Conservation (phyloP, 2,113 vertebrate genomes). For the Zosterops japonicus region DNA sequence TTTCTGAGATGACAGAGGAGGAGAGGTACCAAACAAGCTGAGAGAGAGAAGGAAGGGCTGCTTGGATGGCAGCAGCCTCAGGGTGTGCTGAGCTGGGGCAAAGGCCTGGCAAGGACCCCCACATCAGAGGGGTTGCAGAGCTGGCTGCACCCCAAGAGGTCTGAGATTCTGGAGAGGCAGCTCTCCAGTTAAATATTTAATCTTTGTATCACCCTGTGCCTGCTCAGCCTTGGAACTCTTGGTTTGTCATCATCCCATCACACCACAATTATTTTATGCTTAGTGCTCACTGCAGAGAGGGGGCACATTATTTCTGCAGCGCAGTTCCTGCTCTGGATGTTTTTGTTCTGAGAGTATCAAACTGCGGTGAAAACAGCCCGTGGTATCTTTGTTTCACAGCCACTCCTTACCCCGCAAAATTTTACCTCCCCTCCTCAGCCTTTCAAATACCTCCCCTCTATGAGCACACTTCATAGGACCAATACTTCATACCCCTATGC, state of each 20-base stretch:
- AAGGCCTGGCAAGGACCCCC: neutral
- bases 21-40: neutral
- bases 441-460: neutral
- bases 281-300: neutral
- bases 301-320: neutral
- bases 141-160: neutral
- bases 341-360: neutral
- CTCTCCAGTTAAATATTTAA: neutral
- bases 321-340: neutral
- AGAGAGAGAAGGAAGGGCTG: neutral
- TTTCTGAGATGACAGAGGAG: neutral
- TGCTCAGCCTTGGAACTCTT: neutral
- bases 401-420: neutral
- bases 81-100: neutral
- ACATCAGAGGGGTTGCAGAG: accelerated
- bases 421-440: neutral
- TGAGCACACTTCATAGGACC: neutral
- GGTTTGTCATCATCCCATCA: neutral
- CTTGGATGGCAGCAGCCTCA: accelerated
- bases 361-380: neutral
- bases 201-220: neutral
- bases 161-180: neutral
- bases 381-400: neutral
- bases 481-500: neutral
- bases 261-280: neutral